These are phyloP conservation scores for Sinocyclocheilus maitianheensis DNA, from an alignment of 2,113 vertebrate genomes.

Conservation along the genomic window DNA sequence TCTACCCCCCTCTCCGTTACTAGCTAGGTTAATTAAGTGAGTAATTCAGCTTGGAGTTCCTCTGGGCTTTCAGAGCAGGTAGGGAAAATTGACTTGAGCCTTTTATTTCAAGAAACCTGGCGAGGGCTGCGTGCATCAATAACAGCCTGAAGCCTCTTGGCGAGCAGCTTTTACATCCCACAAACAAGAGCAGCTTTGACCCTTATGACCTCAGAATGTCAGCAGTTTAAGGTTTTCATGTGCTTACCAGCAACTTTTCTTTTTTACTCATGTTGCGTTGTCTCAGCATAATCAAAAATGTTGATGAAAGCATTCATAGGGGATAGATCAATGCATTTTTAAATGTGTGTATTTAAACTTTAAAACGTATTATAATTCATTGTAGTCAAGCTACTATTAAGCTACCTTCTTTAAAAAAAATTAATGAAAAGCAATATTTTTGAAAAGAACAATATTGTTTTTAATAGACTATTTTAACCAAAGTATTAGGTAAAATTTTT, in stretches of 20 bases:
- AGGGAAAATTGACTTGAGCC: constrained; percentile 53
- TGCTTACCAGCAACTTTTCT: constrained; percentile 24
- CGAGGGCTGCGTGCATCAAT: constrained; percentile 50
- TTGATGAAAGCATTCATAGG: constrained; percentile 9
- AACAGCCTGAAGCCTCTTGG: constrained; percentile 47
- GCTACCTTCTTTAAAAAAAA: neutral
- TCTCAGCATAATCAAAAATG: constrained; percentile 12
- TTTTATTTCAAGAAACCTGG: constrained; percentile 55
- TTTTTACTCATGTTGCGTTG: neutral
- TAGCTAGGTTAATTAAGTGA: constrained; percentile 58
- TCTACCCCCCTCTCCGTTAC: constrained; percentile 31
- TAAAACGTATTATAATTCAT: neutral
- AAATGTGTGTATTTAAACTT: neutral
- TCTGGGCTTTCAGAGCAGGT: constrained; percentile 54
- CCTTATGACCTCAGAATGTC: constrained; percentile 37
- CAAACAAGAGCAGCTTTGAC: constrained; percentile 49
- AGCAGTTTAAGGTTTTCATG: constrained; percentile 38
- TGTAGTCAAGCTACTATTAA: neutral
- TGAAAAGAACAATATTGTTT: neutral
- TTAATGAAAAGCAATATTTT: neutral
- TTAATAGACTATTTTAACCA: neutral
- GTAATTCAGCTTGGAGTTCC: constrained; percentile 55
- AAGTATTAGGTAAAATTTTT: neutral
- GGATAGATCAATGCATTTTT: neutral
- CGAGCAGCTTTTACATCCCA: constrained; percentile 45